Evolutionary conservation across 2,797 vertebrate species (phyloP).

Genomic region (Rhabdophis nuchalis): DNA sequence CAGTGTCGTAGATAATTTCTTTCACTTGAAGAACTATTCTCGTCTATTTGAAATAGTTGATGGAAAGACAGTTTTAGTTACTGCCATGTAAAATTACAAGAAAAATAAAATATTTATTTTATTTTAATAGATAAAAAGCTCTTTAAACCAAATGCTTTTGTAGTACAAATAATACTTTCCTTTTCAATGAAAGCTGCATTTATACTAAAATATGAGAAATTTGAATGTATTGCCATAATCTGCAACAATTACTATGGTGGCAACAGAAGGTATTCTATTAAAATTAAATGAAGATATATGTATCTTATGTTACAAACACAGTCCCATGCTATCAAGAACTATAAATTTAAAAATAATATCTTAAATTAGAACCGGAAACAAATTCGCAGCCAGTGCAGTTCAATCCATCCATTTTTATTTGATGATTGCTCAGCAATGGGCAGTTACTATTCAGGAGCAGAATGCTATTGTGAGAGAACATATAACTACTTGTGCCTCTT

Average conservation of each 20-base stretch:
- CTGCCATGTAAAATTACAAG: background rate
- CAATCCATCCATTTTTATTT: background rate
- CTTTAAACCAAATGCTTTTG: background rate
- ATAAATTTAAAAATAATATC: background rate
- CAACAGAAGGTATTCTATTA: background rate
- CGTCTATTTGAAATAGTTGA: constrained; percentile 10
- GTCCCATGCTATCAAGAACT: background rate
- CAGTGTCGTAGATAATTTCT: constrained; percentile 38
- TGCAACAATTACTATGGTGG: background rate
- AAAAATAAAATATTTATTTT: background rate
- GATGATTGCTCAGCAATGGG: background rate
- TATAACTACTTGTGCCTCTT: background rate
- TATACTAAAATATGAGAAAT: background rate
- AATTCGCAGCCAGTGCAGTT: background rate
- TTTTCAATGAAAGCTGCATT: background rate
- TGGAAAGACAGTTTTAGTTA: background rate
- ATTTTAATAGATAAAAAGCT: background rate
- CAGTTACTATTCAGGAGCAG: background rate
- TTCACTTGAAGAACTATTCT: constrained; percentile 11
- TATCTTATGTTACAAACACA: background rate
- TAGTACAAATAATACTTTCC: background rate
- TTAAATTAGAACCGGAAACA: background rate
- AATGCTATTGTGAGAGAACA: background rate
- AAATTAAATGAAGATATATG: background rate
- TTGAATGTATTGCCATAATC: background rate